Evolutionary conservation across 2,113 vertebrate genomes (phyloP), one percentile per base, ranked within the genome.

Genomic region (Mesembrinibis cayennensis): DNA sequence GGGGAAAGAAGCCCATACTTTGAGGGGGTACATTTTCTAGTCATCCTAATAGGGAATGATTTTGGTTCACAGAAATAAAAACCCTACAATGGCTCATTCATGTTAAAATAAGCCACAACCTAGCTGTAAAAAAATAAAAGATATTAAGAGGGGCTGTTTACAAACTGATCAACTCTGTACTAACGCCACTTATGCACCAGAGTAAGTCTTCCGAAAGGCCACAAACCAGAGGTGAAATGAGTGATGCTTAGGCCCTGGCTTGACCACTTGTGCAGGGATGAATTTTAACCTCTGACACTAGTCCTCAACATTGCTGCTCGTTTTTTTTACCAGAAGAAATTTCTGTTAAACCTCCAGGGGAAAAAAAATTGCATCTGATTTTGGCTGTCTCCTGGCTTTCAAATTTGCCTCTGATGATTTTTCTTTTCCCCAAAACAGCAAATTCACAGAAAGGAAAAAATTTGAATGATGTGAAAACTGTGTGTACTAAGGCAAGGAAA

Each of bases 391-490:
- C 42, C 55, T 78, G 59, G 34, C 16, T 93, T 83, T 82, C 56
- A 76, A 56, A 78, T 74, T 74, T 89, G 6, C n/a, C 15, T 89
- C 30, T 36, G 25, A 10, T 32, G 3, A 20, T 70, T 72, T 72
- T 34, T 63, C 4, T 85, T 76, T 70, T 44, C 7, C 15, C 26
- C 20, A 55, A 36, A 84, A 65, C 0, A 74, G 15, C 12, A 81
- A 96, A 78, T 56, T 83, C 55, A 49, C 26, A 49, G 32, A 55
- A 93, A 85, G 16, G n/a, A 92, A 87, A 38, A 52, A 76, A 61
- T 36, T 18, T 38, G 17, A 65, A 80, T 56, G 10, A 53, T 47
- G 32, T 50, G 29, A 61, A 86, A 88, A 42, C 26, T 36, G 10
- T 47, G 38, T 72, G 14, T 4, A 0, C 11, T 74, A 49, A 32